A percentile compares a stretch with the other conserved stretches of the same genome.
These are phyloP conservation scores for Lethrus apterus DNA, from an alignment of 1,140 invertebrate genomes.

Conservation along the genomic window DNA sequence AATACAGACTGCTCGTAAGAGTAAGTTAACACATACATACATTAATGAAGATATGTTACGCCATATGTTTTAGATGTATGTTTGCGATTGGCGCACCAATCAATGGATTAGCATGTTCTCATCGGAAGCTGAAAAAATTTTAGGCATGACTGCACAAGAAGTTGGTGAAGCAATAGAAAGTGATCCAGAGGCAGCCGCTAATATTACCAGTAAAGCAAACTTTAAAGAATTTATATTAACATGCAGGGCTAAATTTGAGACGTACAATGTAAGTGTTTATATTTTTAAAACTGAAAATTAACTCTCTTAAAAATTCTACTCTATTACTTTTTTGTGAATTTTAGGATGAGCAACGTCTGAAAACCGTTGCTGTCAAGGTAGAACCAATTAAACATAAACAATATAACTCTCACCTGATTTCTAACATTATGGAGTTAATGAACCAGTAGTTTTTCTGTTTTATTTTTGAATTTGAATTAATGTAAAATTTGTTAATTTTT, in stretches of 20 bases:
- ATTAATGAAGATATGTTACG: slow-evolving; percentile 7
- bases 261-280: slow-evolving; percentile 67
- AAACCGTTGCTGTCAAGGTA: slow-evolving; percentile 60
- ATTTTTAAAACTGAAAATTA: no score
- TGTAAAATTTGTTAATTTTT: no score
- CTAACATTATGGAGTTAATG: slow-evolving; percentile 29
- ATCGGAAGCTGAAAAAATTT: slow-evolving; percentile 73
- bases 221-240: slow-evolving; percentile 79
- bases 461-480: no score
- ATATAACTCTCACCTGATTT: slow-evolving; percentile 58
- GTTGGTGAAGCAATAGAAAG: slow-evolving; percentile 62
- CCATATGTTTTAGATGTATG: slow-evolving; percentile 50
- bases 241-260: slow-evolving; percentile 80
- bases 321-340: slow-evolving; percentile 32
- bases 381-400: slow-evolving; percentile 68
- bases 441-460: no score
- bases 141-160: slow-evolving; percentile 71
- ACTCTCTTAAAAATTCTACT: slow-evolving; percentile 7
- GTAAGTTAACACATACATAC: slow-evolving; percentile 58
- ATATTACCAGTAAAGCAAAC: slow-evolving; percentile 62
- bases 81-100: slow-evolving; percentile 73
- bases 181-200: slow-evolving; percentile 50
- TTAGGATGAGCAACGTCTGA: slow-evolving; percentile 78
- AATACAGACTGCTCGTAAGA: slow-evolving; percentile 73
- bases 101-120: slow-evolving; percentile 88